These are phyloP conservation scores for Bombus breviceps DNA, from an alignment of 1,140 invertebrate species.

Conservation along the genomic window DNA sequence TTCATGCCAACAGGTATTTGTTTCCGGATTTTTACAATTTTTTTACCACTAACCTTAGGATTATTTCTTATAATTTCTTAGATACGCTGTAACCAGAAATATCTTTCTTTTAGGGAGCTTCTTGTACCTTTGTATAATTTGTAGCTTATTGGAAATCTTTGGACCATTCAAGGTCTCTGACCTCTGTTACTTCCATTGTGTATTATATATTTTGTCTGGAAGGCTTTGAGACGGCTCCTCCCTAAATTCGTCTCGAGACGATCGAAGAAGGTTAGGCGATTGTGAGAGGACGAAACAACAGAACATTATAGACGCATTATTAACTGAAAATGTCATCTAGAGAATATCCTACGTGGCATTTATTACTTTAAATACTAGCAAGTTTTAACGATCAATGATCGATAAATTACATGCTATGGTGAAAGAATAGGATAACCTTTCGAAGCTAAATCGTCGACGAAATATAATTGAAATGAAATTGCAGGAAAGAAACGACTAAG, in stretches of 20 bases:
- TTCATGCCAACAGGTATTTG: too few species aligned
- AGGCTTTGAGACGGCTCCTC: background rate
- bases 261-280: background rate
- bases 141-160: too few species aligned
- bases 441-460: background rate
- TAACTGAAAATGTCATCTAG: background rate
- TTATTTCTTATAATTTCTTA: background rate
- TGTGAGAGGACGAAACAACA: background rate
- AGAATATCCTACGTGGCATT: background rate
- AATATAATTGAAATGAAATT: too few species aligned
- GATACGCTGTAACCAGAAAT: too few species aligned
- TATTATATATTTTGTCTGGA: background rate
- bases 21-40: too few species aligned
- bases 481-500: too few species aligned
- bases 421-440: background rate
- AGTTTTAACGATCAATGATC: background rate
- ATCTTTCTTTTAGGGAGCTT: background rate
- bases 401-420: background rate
- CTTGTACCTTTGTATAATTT: too few species aligned
- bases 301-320: background rate
- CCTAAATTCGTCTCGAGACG: background rate
- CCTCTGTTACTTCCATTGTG: background rate
- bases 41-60: too few species aligned
- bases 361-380: background rate
- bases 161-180: too few species aligned